Base-by-base conservation (phyloP, 2,888 invertebrate species). In the Oscheius sp. region DNA sequence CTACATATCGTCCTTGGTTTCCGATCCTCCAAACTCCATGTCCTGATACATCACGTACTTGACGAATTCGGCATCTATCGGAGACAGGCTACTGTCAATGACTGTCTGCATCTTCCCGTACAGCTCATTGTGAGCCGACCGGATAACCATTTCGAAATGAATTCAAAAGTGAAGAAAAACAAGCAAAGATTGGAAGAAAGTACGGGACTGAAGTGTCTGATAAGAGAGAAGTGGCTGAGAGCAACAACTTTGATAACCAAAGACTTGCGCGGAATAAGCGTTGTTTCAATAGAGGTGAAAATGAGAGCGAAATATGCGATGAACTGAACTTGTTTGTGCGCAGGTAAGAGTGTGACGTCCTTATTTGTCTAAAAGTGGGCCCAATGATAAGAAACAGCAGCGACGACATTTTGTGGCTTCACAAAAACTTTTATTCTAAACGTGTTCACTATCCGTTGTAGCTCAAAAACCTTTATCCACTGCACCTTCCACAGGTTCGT, bases 11-110 rank as follows among this genome's bases (percentile, higher is more conserved):
- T 68, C 37, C 2, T 35, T 2, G n/a, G 11, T 37, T 1, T 35
- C 13, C 10, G 68, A 29, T 9, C 68, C 68, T n/a, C 68, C 68
- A 21, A 35, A 68, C 55, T 68, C 68, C 68, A 68, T 68, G 37
- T 68, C 68, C 53, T 68, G 68, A 37, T 53, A 68, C 68, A 68
- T 68, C 29, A 68, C 42, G n/a, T 68, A 55, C 33, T 21, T 55
- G n/a, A 68, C 35, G 35, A 68, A 33, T n/a, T 68, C 68, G 35
- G 68, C 68, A 35, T 68, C 68, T 2, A 55, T 11, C 29, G 55
- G 55, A 11, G 21, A 13, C 35, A 68, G 13, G 4, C 32, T 35
- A 21, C 53, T 68, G 21, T 55, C 42, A 13, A 53, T 35, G 4
- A 53, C 7, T 13, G 29, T 33, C 7, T 1, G 1, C 55, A 68